These are phyloP conservation scores for Nyctereutes procyonoides DNA, from an alignment of 2,113 vertebrate genomes.

Conservation along the genomic window DNA sequence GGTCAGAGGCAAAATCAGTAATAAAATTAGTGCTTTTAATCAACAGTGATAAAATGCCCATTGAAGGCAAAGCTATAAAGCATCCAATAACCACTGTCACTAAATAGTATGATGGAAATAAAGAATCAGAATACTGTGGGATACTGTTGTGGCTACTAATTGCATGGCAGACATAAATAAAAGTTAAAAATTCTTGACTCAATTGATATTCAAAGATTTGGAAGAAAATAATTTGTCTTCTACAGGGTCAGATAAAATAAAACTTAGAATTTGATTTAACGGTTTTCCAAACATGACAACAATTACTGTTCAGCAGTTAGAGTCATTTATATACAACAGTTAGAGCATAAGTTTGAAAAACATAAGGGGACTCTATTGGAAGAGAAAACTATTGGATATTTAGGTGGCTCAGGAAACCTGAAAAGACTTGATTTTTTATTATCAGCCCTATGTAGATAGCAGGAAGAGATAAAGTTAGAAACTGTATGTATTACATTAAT, in stretches of 20 bases:
- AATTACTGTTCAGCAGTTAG: not conserved
- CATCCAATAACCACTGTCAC: not conserved
- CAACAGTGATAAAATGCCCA: not conserved
- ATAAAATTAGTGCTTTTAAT: not conserved
- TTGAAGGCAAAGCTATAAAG: not conserved
- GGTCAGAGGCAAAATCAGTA: not conserved
- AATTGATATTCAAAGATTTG: not conserved
- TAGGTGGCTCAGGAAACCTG: not conserved
- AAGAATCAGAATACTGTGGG: not conserved
- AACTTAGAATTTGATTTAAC: not conserved
- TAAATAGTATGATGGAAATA: not conserved
- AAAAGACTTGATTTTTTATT: not conserved
- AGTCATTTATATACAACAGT: not conserved
- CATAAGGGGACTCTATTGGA: not conserved
- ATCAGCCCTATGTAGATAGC: not conserved
- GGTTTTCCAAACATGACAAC: not conserved
- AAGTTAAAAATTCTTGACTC: not conserved
- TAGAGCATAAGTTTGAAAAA: not conserved
- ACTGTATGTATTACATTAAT: not conserved
- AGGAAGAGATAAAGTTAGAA: not conserved
- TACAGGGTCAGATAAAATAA: not conserved
- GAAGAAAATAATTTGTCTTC: not conserved
- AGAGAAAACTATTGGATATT: not conserved
- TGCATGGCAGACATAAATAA: not conserved
- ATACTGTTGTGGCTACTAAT: not conserved